A percentile compares a stretch with the other conserved stretches of the same genome.
Conservation (phyloP, 2,797 vertebrate genomes). For the Rhinatrema bivittatum region DNA sequence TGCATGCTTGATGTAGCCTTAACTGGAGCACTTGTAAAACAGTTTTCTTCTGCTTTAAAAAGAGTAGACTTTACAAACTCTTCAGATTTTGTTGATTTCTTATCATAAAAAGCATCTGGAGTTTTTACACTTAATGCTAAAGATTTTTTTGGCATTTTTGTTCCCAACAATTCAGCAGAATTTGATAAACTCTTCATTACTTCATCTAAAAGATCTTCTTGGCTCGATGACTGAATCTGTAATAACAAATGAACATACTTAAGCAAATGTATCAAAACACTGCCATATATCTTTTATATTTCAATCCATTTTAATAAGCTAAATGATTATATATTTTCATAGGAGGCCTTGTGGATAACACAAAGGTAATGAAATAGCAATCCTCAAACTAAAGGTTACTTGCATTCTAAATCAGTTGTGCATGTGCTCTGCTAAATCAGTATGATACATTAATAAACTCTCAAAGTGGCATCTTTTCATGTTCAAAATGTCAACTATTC, state of each 20-base stretch:
- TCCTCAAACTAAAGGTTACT: too few species aligned
- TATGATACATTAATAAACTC: too few species aligned
- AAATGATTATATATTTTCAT: too few species aligned
- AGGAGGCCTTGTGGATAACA: too few species aligned
- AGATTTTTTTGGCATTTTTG: conserved; percentile 50
- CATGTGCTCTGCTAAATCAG: too few species aligned
- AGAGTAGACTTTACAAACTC: conserved; percentile 54
- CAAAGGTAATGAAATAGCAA: too few species aligned
- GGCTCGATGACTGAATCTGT: conserved; percentile 73
- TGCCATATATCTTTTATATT: neutral
- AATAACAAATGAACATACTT: neutral
- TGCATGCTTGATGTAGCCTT: conserved; percentile 57
- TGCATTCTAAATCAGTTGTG: too few species aligned
- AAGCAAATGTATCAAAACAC: too few species aligned
- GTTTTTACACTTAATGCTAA: conserved; percentile 62
- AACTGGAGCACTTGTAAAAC: conserved; percentile 60
- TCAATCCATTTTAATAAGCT: too few species aligned
- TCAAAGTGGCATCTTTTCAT: too few species aligned
- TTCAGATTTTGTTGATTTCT: conserved; percentile 48
- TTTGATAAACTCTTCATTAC: conserved; percentile 73
- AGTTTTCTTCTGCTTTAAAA: conserved; percentile 75
- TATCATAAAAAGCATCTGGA: conserved; percentile 49
- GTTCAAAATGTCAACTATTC: too few species aligned
- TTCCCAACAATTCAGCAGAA: conserved; percentile 65
- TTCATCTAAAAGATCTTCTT: conserved; percentile 84